phyloP scores from a whole-genome alignment of 2,888 invertebrate species.

The Teleogryllus oceanicus region DNA sequence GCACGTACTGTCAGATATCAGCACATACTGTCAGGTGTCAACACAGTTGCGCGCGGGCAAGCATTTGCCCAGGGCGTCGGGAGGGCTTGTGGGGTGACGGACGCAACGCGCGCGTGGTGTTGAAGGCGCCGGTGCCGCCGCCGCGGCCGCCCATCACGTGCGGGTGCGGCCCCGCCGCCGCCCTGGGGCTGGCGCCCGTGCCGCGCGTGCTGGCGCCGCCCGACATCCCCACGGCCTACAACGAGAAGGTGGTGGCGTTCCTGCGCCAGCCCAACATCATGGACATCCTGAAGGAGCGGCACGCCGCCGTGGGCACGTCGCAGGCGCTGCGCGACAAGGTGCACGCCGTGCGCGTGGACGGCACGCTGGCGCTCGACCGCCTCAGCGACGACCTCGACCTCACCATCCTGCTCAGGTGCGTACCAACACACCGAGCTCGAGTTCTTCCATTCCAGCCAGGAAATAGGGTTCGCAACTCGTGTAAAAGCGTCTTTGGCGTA shows the following conservation, averaged over 20 bases:
- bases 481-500: no score
- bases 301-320: constrained; percentile 63
- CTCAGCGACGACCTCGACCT: constrained; percentile 91
- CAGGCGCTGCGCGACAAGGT: constrained; percentile 80
- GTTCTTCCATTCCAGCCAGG: no score
- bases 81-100: no score
- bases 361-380: constrained; percentile 76
- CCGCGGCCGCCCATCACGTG: constrained; percentile 56
- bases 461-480: no score
- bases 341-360: constrained; percentile 83
- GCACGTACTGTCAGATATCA: no score
- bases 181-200: constrained; percentile 26
- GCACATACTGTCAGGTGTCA: no score
- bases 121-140: constrained; percentile 70
- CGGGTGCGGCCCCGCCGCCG: constrained; percentile 44
- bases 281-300: constrained; percentile 82
- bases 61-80: no score
- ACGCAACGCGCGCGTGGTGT: constrained; percentile 19
- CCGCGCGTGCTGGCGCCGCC: constrained; percentile 39
- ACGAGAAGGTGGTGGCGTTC: constrained; percentile 95
- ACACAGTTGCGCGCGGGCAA: no score
- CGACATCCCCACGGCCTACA: constrained; percentile 85
- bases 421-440: no score
- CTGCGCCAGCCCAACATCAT: constrained; percentile 90
- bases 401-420: constrained; percentile 84